phyloP scores from a whole-genome alignment of 2,888 invertebrate genomes.

The Nomada fabriciana region DNA sequence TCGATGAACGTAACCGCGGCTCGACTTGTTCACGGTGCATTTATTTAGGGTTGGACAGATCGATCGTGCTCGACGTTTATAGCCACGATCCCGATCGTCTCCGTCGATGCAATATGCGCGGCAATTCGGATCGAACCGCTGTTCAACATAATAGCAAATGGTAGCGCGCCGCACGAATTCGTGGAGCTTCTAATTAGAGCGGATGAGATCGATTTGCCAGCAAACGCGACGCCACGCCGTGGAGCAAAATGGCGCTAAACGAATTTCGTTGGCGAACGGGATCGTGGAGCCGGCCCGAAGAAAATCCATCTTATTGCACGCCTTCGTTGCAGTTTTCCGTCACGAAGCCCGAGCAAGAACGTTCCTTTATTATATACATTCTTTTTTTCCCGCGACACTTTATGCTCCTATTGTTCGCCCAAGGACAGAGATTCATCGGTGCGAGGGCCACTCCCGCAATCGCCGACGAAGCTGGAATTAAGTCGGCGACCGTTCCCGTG shows the following conservation, averaged over 20 bases:
- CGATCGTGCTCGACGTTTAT: constrained; percentile 26
- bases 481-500: constrained; percentile 39
- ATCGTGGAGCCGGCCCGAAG: not conserved
- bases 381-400: not conserved
- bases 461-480: constrained; percentile 55
- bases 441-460: constrained; percentile 39
- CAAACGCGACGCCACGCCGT: constrained; percentile 22
- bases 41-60: constrained; percentile 33
- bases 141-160: constrained; percentile 49
- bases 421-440: constrained; percentile 26
- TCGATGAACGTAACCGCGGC: constrained; percentile 25
- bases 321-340: not conserved
- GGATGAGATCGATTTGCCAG: constrained; percentile 62
- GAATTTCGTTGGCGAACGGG: constrained; percentile 1
- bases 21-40: constrained; percentile 27
- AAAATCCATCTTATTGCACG: not conserved
- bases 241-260: constrained; percentile 35
- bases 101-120: constrained; percentile 37
- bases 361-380: constrained; percentile 1
- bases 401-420: constrained; percentile 20
- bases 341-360: not conserved
- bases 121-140: constrained; percentile 48
- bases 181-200: constrained; percentile 65
- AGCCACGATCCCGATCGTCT: constrained; percentile 20
- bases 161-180: constrained; percentile 48